These are phyloP conservation scores for Drosophila flavopinicola DNA, from an alignment of 2,888 invertebrate genomes.

Conservation along the genomic window DNA sequence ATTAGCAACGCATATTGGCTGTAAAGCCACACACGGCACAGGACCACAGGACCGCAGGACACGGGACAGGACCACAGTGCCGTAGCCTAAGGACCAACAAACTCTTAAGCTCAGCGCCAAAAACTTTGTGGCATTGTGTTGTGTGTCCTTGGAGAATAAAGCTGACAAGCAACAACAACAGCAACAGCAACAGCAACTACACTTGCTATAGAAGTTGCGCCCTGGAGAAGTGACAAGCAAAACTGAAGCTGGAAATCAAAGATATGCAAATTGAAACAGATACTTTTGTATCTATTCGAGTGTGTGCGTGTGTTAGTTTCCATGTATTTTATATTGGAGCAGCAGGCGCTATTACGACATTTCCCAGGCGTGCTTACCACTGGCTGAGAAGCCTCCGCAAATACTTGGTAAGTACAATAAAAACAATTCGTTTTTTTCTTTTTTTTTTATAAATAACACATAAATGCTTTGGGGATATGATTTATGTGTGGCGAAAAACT, in stretches of 20 bases:
- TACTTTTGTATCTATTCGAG: conserved; percentile 53
- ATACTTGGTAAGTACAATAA: conserved; percentile 59
- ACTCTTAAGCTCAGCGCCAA: conserved; percentile 63
- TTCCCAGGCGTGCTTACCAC: conserved; percentile 63
- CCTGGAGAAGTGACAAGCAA: conserved; percentile 18
- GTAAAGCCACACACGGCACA: conserved; percentile 55
- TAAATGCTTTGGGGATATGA: conserved; percentile 75
- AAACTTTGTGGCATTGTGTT: conserved; percentile 64
- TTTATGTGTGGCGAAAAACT: conserved; percentile 68
- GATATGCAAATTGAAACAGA: conserved; percentile 81
- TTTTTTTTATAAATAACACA: conserved; percentile 71
- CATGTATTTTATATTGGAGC: conserved; percentile 68
- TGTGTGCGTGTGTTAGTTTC: conserved; percentile 27
- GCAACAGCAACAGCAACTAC: conserved; percentile 33
- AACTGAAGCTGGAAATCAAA: conserved; percentile 69
- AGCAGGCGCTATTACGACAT: conserved; percentile 71
- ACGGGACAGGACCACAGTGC: conserved; percentile 16
- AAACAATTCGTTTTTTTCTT: no score
- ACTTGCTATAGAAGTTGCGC: conserved; percentile 37
- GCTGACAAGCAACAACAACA: conserved; percentile 49
- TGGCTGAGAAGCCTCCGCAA: conserved; percentile 22
- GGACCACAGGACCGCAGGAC: conserved; percentile 8
- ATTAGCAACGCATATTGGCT: conserved; percentile 72
- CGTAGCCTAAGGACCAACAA: conserved; percentile 37
- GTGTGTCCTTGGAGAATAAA: conserved; percentile 64